phyloP scores from a whole-genome alignment of 1,140 invertebrate genomes.

The Drosophila ercepeae region DNA sequence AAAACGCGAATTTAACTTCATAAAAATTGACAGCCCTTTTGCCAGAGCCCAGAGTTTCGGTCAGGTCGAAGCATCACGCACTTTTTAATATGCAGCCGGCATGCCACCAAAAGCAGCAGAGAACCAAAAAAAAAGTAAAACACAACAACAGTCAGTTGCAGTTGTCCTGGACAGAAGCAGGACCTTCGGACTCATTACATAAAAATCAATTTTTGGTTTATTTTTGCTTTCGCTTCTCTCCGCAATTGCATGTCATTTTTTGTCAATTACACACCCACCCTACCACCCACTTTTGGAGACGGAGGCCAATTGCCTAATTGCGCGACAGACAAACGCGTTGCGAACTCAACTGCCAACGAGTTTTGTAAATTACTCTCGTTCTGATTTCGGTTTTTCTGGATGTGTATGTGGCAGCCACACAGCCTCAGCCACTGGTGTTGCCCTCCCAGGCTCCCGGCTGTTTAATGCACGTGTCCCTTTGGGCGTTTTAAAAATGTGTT shows the following conservation, averaged over 20 bases:
- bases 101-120: slow-evolving; percentile 46
- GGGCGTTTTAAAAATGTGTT: slow-evolving; percentile 78
- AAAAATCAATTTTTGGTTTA: slow-evolving; percentile 81
- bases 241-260: slow-evolving; percentile 68
- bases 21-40: slow-evolving; percentile 73
- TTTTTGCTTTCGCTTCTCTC: slow-evolving; percentile 45
- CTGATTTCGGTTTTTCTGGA: slow-evolving; percentile 4
- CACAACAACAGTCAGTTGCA: slow-evolving; percentile 28
- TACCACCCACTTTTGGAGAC: not conserved
- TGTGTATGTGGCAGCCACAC: slow-evolving; percentile 9
- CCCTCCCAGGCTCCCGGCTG: slow-evolving; percentile 69
- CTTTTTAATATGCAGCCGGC: slow-evolving; percentile 79
- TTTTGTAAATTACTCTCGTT: slow-evolving; percentile 78
- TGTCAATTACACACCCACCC: slow-evolving; percentile 61
- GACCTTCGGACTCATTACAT: slow-evolving; percentile 74
- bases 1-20: slow-evolving; percentile 69
- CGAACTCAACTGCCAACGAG: slow-evolving; percentile 68
- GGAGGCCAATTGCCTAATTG: slow-evolving; percentile 75
- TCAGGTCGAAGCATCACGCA: slow-evolving; percentile 63
- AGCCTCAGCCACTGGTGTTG: slow-evolving; percentile 13
- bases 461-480: slow-evolving; percentile 77
- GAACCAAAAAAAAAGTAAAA: slow-evolving; percentile 35
- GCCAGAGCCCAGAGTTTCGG: slow-evolving; percentile 38
- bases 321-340: slow-evolving; percentile 70
- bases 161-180: slow-evolving; percentile 42